Conservation (phyloP, 2,113 vertebrate species). For the Ptilonorhynchus violaceus region DNA sequence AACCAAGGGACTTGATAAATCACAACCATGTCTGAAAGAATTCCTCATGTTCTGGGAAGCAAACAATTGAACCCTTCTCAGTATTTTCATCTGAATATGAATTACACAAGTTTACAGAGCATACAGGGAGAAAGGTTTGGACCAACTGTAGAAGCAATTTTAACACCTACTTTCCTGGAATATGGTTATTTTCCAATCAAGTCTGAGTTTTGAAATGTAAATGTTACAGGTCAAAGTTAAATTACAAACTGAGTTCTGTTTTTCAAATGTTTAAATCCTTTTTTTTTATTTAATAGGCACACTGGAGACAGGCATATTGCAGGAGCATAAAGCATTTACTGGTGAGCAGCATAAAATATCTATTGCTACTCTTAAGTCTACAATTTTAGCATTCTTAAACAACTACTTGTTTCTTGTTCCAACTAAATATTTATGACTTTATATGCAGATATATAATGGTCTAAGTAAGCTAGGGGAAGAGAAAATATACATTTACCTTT, state of each 20-base stretch:
- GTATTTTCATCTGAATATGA: not conserved
- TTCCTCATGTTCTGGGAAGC: not conserved
- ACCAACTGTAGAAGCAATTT: not conserved
- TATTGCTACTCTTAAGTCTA: not conserved
- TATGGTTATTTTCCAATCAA: conserved; percentile 38
- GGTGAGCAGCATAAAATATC: not conserved
- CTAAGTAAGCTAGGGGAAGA: not conserved
- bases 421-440: not conserved
- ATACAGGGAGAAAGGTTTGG: not conserved
- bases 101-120: not conserved
- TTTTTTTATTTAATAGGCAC: not conserved
- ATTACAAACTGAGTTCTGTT: not conserved
- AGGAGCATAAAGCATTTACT: not conserved
- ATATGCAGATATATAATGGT: not conserved
- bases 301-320: not conserved
- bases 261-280: not conserved
- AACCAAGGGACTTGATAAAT: not conserved
- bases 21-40: not conserved
- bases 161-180: not conserved
- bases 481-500: not conserved
- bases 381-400: not conserved
- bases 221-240: not conserved
- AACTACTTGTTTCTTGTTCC: not conserved
- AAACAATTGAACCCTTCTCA: not conserved
- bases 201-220: not conserved